Conservation (phyloP, 1,140 invertebrate species). For the Aphis craccivora region DNA sequence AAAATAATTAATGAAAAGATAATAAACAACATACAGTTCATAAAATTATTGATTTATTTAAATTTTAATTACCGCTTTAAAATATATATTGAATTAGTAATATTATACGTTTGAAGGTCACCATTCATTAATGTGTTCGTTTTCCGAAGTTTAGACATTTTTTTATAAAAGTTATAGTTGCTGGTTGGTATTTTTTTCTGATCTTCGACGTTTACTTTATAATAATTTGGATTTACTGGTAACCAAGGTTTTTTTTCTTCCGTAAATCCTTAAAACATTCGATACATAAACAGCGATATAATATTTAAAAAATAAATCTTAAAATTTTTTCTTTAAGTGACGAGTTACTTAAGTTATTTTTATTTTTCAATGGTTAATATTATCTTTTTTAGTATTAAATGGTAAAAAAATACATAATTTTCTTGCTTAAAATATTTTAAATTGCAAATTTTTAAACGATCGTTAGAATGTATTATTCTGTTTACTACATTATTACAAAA, state of each 20-base stretch:
- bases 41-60: neutral
- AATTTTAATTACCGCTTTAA: slow-evolving; percentile 18
- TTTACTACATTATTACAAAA: too few relatives aligned
- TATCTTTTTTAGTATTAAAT: too few relatives aligned
- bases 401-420: too few relatives aligned
- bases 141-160: slow-evolving; percentile 29
- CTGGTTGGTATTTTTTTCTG: slow-evolving; percentile 47
- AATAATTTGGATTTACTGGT: slow-evolving; percentile 70
- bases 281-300: too few relatives aligned
- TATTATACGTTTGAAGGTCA: slow-evolving; percentile 29
- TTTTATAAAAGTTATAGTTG: slow-evolving; percentile 56
- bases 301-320: too few relatives aligned
- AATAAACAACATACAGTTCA: neutral
- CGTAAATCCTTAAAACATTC: neutral
- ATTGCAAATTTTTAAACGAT: too few relatives aligned
- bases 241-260: slow-evolving; percentile 70
- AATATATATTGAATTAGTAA: slow-evolving; percentile 43
- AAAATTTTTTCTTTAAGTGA: too few relatives aligned
- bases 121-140: slow-evolving; percentile 57
- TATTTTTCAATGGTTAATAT: too few relatives aligned
- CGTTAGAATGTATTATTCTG: too few relatives aligned
- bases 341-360: too few relatives aligned
- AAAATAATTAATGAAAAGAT: neutral
- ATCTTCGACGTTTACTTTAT: slow-evolving; percentile 65
- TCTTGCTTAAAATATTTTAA: too few relatives aligned